A percentile compares a stretch with the other conserved stretches of the same genome.
These are phyloP conservation scores for Camponotus floridanus DNA, from an alignment of 1,140 invertebrate species.

Conservation along the genomic window DNA sequence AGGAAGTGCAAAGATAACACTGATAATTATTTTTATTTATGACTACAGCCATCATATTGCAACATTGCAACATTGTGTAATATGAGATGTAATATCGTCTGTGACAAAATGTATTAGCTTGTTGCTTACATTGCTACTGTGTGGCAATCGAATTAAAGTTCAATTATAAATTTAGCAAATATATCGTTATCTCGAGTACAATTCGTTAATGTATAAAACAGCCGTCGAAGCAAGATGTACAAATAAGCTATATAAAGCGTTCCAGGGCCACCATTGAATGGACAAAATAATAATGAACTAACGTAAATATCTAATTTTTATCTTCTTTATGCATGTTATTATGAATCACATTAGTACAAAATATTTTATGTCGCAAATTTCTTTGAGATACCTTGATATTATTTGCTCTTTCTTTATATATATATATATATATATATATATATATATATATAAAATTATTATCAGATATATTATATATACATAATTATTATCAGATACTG, in stretches of 20 bases:
- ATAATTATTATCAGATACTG: too few species aligned
- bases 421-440: too few species aligned
- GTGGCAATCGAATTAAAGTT: neutral
- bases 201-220: neutral
- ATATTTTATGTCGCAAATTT: too few species aligned
- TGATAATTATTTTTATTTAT: slow-evolving; percentile 34
- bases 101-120: neutral
- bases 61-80: slow-evolving; percentile 36
- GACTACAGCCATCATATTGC: slow-evolving; percentile 16
- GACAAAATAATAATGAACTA: neutral
- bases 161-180: slow-evolving; percentile 1
- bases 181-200: neutral
- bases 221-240: neutral
- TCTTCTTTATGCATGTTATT: neutral
- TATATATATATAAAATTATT: too few species aligned
- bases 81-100: slow-evolving; percentile 7
- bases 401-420: too few species aligned
- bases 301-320: neutral
- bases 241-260: neutral
- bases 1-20: slow-evolving; percentile 55
- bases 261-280: too few species aligned
- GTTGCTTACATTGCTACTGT: neutral
- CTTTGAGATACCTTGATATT: too few species aligned
- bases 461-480: too few species aligned
- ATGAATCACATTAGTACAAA: neutral